Conservation (phyloP, 2,113 vertebrate species). For the Oncorhynchus tshawytscha region DNA sequence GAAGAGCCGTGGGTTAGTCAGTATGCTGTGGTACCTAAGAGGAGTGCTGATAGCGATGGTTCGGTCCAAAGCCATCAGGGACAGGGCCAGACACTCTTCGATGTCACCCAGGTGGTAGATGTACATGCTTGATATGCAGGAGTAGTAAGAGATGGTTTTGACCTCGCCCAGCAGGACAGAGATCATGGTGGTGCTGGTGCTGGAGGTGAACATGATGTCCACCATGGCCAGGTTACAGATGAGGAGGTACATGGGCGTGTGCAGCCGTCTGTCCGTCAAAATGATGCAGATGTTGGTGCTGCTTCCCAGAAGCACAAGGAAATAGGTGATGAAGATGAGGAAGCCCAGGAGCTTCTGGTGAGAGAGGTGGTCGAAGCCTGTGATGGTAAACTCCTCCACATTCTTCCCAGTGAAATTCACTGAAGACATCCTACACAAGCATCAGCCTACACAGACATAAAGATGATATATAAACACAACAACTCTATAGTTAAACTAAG, state of each 20-base stretch:
- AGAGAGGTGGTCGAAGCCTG: slow-evolving; percentile 25
- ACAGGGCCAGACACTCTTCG: slow-evolving; percentile 7
- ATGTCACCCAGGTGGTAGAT: slow-evolving; percentile 28
- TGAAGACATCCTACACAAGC: not conserved
- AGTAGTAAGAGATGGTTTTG: slow-evolving; percentile 38
- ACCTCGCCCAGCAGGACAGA: slow-evolving; percentile 28
- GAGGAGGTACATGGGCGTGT: slow-evolving; percentile 50
- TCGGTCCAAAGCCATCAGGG: slow-evolving; percentile 40
- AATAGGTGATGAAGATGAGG: slow-evolving; percentile 30
- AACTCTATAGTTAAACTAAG: too few relatives aligned
- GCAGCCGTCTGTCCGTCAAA: slow-evolving; percentile 29
- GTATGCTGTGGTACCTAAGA: slow-evolving; percentile 38
- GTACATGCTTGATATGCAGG: slow-evolving; percentile 28
- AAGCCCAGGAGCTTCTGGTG: slow-evolving; percentile 35
- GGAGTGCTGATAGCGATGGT: slow-evolving; percentile 39
- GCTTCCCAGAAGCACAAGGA: slow-evolving; percentile 29
- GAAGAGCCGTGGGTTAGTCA: slow-evolving; percentile 23
- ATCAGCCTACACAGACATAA: not conserved
- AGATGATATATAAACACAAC: too few relatives aligned
- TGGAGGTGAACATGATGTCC: slow-evolving; percentile 37
- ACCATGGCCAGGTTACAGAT: slow-evolving; percentile 44
- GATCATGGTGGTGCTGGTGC: slow-evolving; percentile 28
- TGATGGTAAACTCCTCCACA: slow-evolving; percentile 33
- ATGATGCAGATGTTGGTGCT: slow-evolving; percentile 38
- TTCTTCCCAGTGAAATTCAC: slow-evolving; percentile 13